Evolutionary conservation across 2,113 vertebrate genomes (phyloP).

Genomic region (Dissostichus mawsoni): DNA sequence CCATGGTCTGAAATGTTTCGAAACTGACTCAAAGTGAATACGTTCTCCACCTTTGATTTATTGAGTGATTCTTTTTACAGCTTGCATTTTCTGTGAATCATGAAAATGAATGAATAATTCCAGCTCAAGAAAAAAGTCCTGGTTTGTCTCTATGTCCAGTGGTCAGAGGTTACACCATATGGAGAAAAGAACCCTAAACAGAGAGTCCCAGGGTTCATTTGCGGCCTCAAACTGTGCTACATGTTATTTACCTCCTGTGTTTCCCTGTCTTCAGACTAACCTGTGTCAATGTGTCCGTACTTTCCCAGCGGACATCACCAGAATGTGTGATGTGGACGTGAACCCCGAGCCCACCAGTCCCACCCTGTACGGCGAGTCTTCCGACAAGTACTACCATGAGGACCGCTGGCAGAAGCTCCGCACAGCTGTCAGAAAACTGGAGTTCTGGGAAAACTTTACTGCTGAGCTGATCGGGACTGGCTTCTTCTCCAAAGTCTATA

Average conservation of each 20-base stretch:
- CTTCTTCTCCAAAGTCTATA: constrained; percentile 93
- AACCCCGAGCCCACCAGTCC: constrained; percentile 83
- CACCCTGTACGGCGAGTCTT: constrained; percentile 81
- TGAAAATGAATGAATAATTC: background rate
- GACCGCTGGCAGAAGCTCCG: constrained; percentile 91
- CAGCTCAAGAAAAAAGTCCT: too few species aligned
- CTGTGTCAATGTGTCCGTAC: constrained; percentile 2
- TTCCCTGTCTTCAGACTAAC: background rate
- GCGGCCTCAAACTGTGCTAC: too few species aligned
- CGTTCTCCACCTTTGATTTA: too few species aligned
- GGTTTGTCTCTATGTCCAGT: too few species aligned
- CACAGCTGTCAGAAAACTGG: constrained; percentile 88
- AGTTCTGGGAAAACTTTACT: constrained; percentile 92
- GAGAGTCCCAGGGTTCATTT: too few species aligned
- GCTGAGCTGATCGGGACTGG: constrained; percentile 88
- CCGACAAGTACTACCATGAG: constrained; percentile 85
- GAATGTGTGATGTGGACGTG: constrained; percentile 84
- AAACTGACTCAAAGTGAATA: too few species aligned
- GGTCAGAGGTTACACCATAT: too few species aligned
- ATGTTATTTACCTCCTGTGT: too few species aligned
- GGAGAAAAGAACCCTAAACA: too few species aligned
- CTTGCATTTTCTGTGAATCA: too few species aligned
- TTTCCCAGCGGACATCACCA: constrained; percentile 78
- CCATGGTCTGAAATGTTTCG: too few species aligned
- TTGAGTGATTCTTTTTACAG: too few species aligned